These are phyloP conservation scores for Lumbricus terrestris DNA, from an alignment of 2,888 invertebrate species.

Conservation along the genomic window DNA sequence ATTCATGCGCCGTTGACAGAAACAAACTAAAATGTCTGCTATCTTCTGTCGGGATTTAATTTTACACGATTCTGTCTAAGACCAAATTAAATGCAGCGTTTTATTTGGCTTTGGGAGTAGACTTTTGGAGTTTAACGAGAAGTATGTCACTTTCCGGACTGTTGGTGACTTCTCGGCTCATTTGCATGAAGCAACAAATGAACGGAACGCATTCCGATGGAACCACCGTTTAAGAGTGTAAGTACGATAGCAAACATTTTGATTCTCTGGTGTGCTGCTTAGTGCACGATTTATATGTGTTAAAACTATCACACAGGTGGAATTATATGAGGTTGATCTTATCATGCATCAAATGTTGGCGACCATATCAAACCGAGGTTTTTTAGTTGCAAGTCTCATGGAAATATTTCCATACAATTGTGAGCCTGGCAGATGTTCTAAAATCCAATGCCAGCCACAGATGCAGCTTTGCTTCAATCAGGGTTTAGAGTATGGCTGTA, in stretches of 20 bases:
- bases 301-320: neutral
- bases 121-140: neutral
- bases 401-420: too few species aligned
- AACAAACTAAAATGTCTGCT: neutral
- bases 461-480: too few species aligned
- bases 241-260: neutral
- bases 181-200: neutral
- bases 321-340: neutral
- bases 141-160: neutral
- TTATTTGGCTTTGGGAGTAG: neutral
- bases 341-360: neutral
- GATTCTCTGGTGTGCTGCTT: neutral
- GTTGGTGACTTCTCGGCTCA: neutral
- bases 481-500: too few species aligned
- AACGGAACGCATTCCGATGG: conserved; percentile 7
- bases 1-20: neutral
- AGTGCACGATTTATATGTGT: neutral
- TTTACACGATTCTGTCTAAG: neutral
- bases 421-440: too few species aligned
- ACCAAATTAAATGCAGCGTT: neutral
- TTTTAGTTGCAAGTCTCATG: neutral
- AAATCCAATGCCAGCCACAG: too few species aligned
- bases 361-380: neutral
- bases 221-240: neutral
- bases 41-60: neutral